Evolutionary conservation across 2,113 vertebrate species (phyloP), one percentile per base, ranked within the genome.

Genomic region (Chionomys nivalis): DNA sequence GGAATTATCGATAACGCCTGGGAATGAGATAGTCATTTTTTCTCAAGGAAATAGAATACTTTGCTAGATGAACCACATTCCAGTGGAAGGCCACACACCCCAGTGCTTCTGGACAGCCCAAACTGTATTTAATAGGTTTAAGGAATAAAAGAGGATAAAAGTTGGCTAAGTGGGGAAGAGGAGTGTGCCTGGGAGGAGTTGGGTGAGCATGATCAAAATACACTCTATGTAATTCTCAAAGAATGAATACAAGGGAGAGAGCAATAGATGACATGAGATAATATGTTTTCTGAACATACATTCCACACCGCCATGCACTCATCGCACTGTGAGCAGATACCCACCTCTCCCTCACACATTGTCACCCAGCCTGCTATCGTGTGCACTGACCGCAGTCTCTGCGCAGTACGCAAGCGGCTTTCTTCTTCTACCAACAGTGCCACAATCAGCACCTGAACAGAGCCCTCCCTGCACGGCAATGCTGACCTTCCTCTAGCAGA

Each of bases 401-500:
- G 9, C 11, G 17, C 9, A 14, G 68, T 2, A 19, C 1, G 2
- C 24, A 33, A 39, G 11, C 24, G 19, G 3, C 23, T 52, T 68
- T 39, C 16, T 47, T 55, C 24, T 90, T 83, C 66, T 49, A 31
- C 3, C 26, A 19, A 6, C 23, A 39, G 13, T 3, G 2, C 70
- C 23, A 0, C 1, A 2, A 12, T n/a, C 8, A 49, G n/a, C 19
- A 7, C n/a, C 70, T 63, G 36, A 4, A 28, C 1, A 0, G 3
- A 28, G 9, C 24, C 44, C 14, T 66, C 26, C 49, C 23, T 12
- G 17, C 49, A 8, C 7, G 0, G 5, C 0, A 17, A 3, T 5
- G 13, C 7, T 4, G 11, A 10, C 3, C 24, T 73, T 23, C 23
- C 21, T 36, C 33, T 47, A 0, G 23, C 33, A 24, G n/a, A 61